phyloP scores from a whole-genome alignment of 2,113 vertebrate genomes.

The Ictalurus punctatus region DNA sequence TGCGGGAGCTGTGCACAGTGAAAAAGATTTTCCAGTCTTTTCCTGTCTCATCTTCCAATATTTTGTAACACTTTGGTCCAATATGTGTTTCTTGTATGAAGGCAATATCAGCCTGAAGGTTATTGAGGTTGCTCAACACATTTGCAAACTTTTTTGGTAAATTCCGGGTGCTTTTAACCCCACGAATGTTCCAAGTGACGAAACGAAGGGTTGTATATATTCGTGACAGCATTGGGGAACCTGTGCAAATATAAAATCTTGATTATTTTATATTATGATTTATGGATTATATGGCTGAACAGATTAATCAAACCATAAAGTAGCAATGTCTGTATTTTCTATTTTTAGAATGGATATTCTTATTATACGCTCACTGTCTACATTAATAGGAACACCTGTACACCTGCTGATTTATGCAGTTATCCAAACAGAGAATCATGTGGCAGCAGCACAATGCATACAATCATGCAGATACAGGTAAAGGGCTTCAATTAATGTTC shows the following conservation, averaged over 20 bases:
- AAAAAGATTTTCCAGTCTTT: background rate
- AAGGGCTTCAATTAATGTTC: too few species aligned
- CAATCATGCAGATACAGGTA: too few species aligned
- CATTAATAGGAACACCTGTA: too few species aligned
- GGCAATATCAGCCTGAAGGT: background rate
- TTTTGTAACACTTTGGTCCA: background rate
- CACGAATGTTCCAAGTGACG: background rate
- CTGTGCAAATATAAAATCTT: background rate
- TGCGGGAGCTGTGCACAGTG: background rate
- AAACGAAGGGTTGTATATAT: background rate
- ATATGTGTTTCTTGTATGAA: conserved; percentile 6
- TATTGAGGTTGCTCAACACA: background rate
- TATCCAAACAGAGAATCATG: too few species aligned
- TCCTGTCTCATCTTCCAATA: background rate
- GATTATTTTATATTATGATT: background rate
- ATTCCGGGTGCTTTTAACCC: background rate
- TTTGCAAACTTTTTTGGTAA: background rate
- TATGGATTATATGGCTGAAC: background rate
- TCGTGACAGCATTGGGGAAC: background rate
- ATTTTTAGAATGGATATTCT: too few species aligned
- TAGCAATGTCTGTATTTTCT: background rate
- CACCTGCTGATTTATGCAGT: too few species aligned
- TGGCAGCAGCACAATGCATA: too few species aligned
- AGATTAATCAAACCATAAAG: background rate
- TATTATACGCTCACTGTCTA: too few species aligned